Evolutionary conservation across 2,888 invertebrate species (phyloP), one percentile per base, ranked within the genome.

Genomic region (Netelia fuscicornis): DNA sequence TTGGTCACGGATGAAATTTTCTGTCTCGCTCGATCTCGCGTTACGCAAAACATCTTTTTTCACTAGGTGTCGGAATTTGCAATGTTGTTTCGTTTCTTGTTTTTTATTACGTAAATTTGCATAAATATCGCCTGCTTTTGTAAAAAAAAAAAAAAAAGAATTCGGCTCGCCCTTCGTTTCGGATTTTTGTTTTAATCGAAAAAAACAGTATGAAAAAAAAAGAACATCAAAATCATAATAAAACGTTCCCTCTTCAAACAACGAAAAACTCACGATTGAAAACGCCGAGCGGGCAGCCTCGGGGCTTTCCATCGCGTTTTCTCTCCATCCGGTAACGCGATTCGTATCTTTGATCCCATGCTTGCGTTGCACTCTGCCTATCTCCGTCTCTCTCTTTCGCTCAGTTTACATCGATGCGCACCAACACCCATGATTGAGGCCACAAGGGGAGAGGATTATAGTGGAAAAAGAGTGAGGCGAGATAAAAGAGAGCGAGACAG

Each of bases 321-420:
- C 44, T 42, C 60, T 13, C 37, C 25, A 10, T 5, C 62, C 13
- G 20, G 77, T 81, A 84, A 84, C 81, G 78, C 77, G 84, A 84
- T 84, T 81, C 78, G 68, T 84, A 81, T 84, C 84, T 81, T 84
- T 84, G 84, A 84, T 81, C 84, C 78, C 37, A n/a, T 56, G 48
- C 54, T 48, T 13, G 67, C 81, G 68, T 74, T 70, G 81, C 74
- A 74, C 13, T 25, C 42, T 42, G 37, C 37, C 42, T 65, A 37
- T 65, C 65, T 42, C 52, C 70, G 23, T 71, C 71, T 80, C 64
- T 80, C 71, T 42, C 20, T n/a, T 23, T 10, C 20, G 5, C 20
- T 58, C 58, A 58, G 58, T 58, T 58, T 20, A 17, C 58, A 20
- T 17, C 17, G 17, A 20, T 20, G 58, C 17, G 58, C 58, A 20